Evolutionary conservation across 2,888 invertebrate genomes (phyloP).

Genomic region (Oxycera nigricornis): DNA sequence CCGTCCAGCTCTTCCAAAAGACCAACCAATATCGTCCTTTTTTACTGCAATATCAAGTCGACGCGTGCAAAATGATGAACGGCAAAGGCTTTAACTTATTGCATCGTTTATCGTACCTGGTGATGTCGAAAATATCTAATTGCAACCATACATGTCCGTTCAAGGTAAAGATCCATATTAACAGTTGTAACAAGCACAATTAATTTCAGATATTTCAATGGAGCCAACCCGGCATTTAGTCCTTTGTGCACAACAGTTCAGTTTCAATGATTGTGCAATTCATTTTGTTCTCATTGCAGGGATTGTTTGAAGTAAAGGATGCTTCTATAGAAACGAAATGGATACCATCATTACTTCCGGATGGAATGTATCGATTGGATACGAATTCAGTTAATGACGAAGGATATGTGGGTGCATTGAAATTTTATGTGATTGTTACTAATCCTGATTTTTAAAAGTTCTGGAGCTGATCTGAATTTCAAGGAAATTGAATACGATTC

Average conservation of each 20-base stretch:
- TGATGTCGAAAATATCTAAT: constrained; percentile 34
- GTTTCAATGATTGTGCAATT: background rate
- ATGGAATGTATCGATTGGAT: constrained; percentile 25
- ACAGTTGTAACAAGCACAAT: background rate
- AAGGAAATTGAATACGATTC: background rate
- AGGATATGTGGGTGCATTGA: constrained; percentile 24
- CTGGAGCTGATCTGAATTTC: background rate
- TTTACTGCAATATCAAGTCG: constrained; percentile 11
- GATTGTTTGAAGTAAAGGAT: constrained; percentile 1
- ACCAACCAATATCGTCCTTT: constrained; percentile 14
- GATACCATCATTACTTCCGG: constrained; percentile 15
- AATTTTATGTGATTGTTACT: constrained; percentile 28
- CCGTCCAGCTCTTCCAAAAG: constrained; percentile 6
- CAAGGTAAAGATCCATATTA: constrained; percentile 1
- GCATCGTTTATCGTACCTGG: constrained; percentile 26
- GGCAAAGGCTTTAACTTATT: constrained; percentile 24
- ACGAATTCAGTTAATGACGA: constrained; percentile 13
- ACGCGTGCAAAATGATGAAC: constrained; percentile 33
- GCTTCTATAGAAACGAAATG: background rate
- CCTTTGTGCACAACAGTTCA: background rate
- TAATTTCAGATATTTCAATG: background rate
- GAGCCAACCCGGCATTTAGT: background rate
- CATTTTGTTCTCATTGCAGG: background rate
- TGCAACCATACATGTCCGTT: constrained; percentile 33
- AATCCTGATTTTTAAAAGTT: constrained; percentile 31